Evolutionary conservation across 2,797 vertebrate genomes (phyloP), one percentile per base, ranked within the genome.

Genomic region (Cryptoprocta ferox): DNA sequence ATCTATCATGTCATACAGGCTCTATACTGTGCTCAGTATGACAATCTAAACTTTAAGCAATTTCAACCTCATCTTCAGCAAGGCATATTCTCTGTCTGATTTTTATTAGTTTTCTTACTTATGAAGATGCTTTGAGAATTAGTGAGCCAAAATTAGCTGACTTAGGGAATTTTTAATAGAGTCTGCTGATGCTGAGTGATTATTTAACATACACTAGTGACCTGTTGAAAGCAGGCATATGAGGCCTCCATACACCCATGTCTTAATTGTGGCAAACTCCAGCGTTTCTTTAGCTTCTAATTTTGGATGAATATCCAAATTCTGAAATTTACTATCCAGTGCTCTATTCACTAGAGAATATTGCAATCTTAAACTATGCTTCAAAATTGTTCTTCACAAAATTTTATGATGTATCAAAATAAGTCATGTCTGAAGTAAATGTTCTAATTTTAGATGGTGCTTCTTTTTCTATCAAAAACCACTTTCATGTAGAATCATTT

Each of bases 391-490:
- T 87, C 85, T 95, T 68, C 76, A 83, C 84, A 92, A 75, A 97
- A 94, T 84, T 91, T 95, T 89, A 91, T 85, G 94, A 95, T 89
- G 37, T 37, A 56, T 87, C 35, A 87, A 85, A 70, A 95, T 82
- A 94, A 96, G 75, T 96, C 35, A 91, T 28, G 59, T 87, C 65
- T 95, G 87, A 98, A 96, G 94, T 56, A 97, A 97, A 84, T 80
- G 79, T 86, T 97, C 89, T 97, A 96, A 98, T 95, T 97, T 96
- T 97, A 97, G 96, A 89, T 63, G 35, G 28, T 9, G 37, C 5
- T 71, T 39, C 56, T 50, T 95, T 88, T 91, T 71, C 39, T 80
- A 92, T 89, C 26, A 91, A 95, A 96, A 82, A 71, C 65, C n/a
- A 61, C 26, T 75, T 90, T 91, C 87, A 94, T 82, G 88, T 75